Base-by-base conservation (phyloP, 2,888 invertebrate species). In the Ametastegia equiseti region DNA sequence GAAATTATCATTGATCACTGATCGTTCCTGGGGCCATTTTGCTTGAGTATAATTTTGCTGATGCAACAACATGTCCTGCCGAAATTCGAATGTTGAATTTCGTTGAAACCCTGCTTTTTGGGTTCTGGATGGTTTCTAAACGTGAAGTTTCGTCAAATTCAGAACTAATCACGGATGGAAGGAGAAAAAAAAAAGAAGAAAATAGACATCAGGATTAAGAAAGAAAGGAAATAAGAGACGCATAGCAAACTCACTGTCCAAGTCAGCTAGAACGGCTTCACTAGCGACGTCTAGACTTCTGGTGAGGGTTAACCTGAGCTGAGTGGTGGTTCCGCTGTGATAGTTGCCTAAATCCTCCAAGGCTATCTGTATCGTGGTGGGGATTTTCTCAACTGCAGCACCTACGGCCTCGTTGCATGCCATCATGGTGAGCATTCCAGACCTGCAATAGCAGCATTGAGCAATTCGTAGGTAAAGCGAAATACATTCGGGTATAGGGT, bases 401-500 rank as follows among this genome's bases (percentile, higher is more conserved):
- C 94, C 93, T 81, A 95, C 92, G 85, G 94, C 93, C 88, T 94
- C 94, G 90, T 95, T 95, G 86, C 94, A 94, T 84, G 94, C 92
- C 86, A 95, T 92, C 92, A 95, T 94, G 84, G 94, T 92, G 69
- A 93, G 91, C 87, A 94, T 93, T 84, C 94, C 93, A 84, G 92
- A 87, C 83, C 95, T 95, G 89, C 73, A 90, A 89, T n/a, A n/a
- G 42, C 13, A 80, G 39, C 30, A 30, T 60, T 1, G 80, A 90
- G 92, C 92, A 87, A 93, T 67, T 69, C 33, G 50, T 33, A 75
- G 39, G 42, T 45, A 39, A 65, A 39, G 33, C 39, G 33, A 30
- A 33, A 67, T 47, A 23, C 69, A 36, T 33, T 42, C 23, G n/a
- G 67, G 6, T 0, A 13, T 15, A 27, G 47, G 15, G 71, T 15